Evolutionary conservation across 2,797 vertebrate genomes (phyloP).

Genomic region (Coregonus suidteri): DNA sequence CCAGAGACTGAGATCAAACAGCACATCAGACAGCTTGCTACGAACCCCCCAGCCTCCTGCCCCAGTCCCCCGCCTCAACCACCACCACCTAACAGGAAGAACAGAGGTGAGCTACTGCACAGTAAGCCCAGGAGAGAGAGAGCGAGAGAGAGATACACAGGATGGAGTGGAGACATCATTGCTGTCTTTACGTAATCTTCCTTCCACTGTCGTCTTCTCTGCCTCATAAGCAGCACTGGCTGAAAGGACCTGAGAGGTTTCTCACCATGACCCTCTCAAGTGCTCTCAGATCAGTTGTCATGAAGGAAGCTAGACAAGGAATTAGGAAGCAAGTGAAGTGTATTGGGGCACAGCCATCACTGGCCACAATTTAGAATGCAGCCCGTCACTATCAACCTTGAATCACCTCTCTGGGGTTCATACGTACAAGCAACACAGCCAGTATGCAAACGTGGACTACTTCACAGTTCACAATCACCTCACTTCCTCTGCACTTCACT

Average conservation of each 20-base stretch:
- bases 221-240: not conserved
- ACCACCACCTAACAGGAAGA: not conserved
- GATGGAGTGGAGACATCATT: conserved; percentile 48
- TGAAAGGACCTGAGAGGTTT: not conserved
- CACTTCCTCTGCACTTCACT: not conserved
- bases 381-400: not conserved
- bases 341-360: not conserved
- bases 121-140: not conserved
- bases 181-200: conserved; percentile 9
- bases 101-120: not conserved
- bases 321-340: not conserved
- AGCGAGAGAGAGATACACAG: not conserved
- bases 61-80: conserved; percentile 16
- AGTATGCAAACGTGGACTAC: not conserved
- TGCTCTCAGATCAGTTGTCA: not conserved
- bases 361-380: not conserved
- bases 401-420: not conserved
- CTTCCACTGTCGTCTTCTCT: not conserved
- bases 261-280: not conserved
- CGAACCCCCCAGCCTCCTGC: not conserved
- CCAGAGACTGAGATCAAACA: conserved; percentile 45
- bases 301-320: not conserved
- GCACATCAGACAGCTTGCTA: conserved; percentile 29
- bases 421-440: too few relatives aligned
- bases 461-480: not conserved